These are phyloP conservation scores for Cynopterus sphinx DNA, from an alignment of 2,797 vertebrate genomes.

Conservation along the genomic window DNA sequence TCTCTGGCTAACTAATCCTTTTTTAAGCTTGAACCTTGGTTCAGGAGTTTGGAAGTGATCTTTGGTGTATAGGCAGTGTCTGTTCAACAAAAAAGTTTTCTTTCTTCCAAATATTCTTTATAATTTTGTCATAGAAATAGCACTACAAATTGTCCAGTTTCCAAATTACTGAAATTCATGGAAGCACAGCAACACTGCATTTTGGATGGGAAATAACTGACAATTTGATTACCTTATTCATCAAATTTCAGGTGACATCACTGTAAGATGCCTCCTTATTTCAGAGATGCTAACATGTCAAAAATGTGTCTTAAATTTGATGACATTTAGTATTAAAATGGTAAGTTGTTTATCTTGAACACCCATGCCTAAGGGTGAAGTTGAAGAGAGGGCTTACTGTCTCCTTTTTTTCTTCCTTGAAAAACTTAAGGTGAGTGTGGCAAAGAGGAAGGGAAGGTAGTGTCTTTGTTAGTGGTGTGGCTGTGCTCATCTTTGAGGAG, in stretches of 20 bases:
- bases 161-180: neutral
- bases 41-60: constrained; percentile 14
- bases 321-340: neutral
- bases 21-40: neutral
- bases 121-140: neutral
- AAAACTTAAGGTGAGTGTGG: neutral
- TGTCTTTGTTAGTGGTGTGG: neutral
- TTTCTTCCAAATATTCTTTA: neutral
- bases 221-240: neutral
- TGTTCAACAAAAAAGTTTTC: neutral
- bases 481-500: neutral
- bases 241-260: neutral
- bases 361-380: neutral
- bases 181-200: neutral
- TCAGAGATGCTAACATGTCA: neutral
- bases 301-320: neutral
- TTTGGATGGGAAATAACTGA: neutral
- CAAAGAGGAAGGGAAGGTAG: neutral
- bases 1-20: neutral
- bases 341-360: neutral
- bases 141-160: neutral
- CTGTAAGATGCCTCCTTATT: neutral
- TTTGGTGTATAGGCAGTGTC: neutral
- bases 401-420: neutral
- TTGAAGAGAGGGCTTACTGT: neutral